Percentiles rank a stretch among this genome's conserved stretches.
Conservation (phyloP, 2,113 vertebrate species). For the Otis tarda region DNA sequence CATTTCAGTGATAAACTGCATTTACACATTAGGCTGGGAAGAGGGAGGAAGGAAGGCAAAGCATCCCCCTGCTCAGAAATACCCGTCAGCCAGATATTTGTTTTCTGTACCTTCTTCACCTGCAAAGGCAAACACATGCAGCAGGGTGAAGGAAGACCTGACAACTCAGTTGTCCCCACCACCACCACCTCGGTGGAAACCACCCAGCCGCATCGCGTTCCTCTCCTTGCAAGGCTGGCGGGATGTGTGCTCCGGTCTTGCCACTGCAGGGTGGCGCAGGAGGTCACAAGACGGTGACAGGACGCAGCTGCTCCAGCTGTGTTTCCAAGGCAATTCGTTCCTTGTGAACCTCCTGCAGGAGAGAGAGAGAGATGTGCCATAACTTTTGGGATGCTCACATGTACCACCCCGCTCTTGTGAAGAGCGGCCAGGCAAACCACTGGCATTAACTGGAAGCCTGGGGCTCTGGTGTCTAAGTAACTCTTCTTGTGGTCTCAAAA, state of each 20-base stretch:
- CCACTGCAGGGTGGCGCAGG: neutral
- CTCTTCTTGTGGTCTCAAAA: neutral
- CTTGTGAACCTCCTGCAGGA: conserved; percentile 88
- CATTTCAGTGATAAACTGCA: conserved; percentile 46
- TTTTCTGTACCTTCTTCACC: conserved; percentile 56
- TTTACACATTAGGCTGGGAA: conserved; percentile 27
- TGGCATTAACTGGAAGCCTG: neutral
- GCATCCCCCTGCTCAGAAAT: neutral
- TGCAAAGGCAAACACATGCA: neutral
- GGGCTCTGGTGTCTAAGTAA: neutral
- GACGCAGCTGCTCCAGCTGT: conserved; percentile 90
- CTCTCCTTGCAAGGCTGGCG: neutral
- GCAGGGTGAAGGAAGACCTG: neutral
- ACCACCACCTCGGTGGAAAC: neutral
- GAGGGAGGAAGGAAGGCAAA: conserved; percentile 22
- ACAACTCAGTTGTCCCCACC: neutral
- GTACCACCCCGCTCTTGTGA: neutral
- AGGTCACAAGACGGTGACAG: conserved; percentile 85
- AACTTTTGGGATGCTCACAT: neutral
- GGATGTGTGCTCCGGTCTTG: neutral
- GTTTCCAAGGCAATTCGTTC: conserved; percentile 92
- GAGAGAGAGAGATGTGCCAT: neutral
- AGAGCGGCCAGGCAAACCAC: neutral
- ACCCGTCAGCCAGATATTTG: conserved; percentile 16
- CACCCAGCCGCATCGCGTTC: neutral